These are phyloP conservation scores for Pseudomyrmex pallidus DNA, from an alignment of 1,140 invertebrate genomes.

Conservation along the genomic window DNA sequence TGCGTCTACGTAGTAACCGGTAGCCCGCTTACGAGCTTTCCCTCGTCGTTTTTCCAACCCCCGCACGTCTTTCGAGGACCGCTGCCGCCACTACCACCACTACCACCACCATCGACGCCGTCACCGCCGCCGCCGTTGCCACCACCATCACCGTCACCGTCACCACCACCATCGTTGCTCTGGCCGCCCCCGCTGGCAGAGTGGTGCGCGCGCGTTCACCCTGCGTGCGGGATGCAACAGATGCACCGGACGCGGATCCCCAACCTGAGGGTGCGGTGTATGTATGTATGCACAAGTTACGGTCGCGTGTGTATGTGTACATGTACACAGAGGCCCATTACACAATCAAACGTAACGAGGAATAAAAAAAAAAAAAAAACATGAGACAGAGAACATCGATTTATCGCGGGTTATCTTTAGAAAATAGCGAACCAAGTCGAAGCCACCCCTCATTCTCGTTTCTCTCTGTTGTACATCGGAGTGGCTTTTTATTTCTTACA, in stretches of 20 bases:
- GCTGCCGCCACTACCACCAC: conserved; percentile 4
- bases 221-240: conserved; percentile 56
- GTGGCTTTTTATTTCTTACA: neutral
- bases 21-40: conserved; percentile 55
- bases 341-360: conserved; percentile 55
- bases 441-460: conserved; percentile 6
- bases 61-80: conserved; percentile 37
- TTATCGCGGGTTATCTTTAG: conserved; percentile 53
- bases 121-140: neutral
- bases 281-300: conserved; percentile 34
- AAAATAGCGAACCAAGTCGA: conserved; percentile 38
- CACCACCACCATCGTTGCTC: neutral
- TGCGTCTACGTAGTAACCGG: conserved; percentile 60
- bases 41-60: conserved; percentile 50
- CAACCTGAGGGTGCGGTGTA: conserved; percentile 44
- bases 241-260: conserved; percentile 48
- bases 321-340: conserved; percentile 31
- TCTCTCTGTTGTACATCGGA: neutral
- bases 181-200: conserved; percentile 13
- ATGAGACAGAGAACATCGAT: conserved; percentile 28
- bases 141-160: neutral
- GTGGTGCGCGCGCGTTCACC: conserved; percentile 39
- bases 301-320: conserved; percentile 1
- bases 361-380: conserved; percentile 33
- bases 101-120: neutral